These are phyloP conservation scores for Hyppa rectilinea DNA, from an alignment of 2,888 invertebrate genomes.

Conservation along the genomic window DNA sequence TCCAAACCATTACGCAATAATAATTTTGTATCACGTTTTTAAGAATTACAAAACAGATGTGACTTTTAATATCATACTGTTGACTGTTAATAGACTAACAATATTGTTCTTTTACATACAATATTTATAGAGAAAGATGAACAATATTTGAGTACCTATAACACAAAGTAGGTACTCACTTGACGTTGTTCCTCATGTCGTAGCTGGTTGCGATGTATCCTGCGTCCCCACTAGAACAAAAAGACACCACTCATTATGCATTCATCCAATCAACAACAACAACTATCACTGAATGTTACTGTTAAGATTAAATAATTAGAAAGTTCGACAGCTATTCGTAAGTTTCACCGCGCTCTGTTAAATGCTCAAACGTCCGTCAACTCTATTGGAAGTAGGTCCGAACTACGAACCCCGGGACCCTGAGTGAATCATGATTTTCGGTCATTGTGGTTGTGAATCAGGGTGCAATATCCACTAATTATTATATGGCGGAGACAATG, in stretches of 20 bases:
- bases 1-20: slow-evolving; percentile 51
- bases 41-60: slow-evolving; percentile 30
- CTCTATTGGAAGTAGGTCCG: slow-evolving; percentile 40
- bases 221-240: slow-evolving; percentile 85
- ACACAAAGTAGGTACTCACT: slow-evolving; percentile 79
- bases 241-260: slow-evolving; percentile 8
- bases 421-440: slow-evolving; percentile 71
- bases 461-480: slow-evolving; percentile 81
- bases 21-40: slow-evolving; percentile 30
- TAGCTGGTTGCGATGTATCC: slow-evolving; percentile 85
- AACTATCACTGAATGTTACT: neutral
- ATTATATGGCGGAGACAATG: slow-evolving; percentile 75
- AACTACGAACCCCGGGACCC: slow-evolving; percentile 69
- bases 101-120: neutral
- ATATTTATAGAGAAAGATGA: neutral
- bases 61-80: slow-evolving; percentile 7
- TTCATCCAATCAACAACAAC: neutral
- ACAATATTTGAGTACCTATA: slow-evolving; percentile 3
- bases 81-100: neutral
- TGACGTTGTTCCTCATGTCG: slow-evolving; percentile 86
- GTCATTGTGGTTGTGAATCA: slow-evolving; percentile 73
- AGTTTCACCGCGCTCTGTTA: slow-evolving; percentile 3
- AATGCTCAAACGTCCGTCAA: slow-evolving; percentile 10
- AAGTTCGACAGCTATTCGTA: slow-evolving; percentile 24
- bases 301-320: slow-evolving; percentile 8